Conservation (phyloP, 64 coral and sea anemone genomes). For the Montipora cactus region DNA sequence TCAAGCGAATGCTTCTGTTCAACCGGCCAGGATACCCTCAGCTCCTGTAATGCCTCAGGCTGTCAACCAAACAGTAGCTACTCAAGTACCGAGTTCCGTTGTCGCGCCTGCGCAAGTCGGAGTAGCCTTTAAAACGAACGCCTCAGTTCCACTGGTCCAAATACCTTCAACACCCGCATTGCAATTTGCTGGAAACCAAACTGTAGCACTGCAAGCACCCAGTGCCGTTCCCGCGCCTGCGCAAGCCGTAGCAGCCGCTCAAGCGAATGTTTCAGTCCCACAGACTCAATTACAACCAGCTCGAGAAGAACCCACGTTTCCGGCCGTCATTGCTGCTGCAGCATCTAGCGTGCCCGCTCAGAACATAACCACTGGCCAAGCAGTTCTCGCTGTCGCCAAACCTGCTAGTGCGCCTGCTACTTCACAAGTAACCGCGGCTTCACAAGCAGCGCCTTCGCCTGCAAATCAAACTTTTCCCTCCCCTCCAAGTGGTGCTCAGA, state of each 20-base stretch:
- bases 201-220: background rate
- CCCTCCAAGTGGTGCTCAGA: background rate
- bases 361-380: conserved; percentile 6
- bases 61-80: background rate
- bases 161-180: background rate
- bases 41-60: background rate
- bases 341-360: conserved; percentile 20
- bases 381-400: background rate
- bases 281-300: conserved; percentile 1
- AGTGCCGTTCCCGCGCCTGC: background rate
- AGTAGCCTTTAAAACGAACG: background rate
- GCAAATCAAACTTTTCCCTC: background rate
- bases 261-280: conserved; percentile 3
- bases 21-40: background rate
- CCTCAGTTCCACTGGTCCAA: background rate
- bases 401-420: background rate
- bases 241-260: conserved; percentile 20
- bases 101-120: background rate
- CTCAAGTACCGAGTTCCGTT: background rate
- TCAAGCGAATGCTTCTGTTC: background rate
- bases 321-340: background rate
- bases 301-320: conserved; percentile 10
- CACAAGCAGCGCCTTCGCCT: conserved; percentile 23
- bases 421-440: background rate
- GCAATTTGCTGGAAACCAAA: background rate